Percentiles rank a stretch among this genome's conserved stretches.
These are phyloP conservation scores for Megalopta genalis DNA, from an alignment of 1,140 invertebrate species.

Conservation along the genomic window DNA sequence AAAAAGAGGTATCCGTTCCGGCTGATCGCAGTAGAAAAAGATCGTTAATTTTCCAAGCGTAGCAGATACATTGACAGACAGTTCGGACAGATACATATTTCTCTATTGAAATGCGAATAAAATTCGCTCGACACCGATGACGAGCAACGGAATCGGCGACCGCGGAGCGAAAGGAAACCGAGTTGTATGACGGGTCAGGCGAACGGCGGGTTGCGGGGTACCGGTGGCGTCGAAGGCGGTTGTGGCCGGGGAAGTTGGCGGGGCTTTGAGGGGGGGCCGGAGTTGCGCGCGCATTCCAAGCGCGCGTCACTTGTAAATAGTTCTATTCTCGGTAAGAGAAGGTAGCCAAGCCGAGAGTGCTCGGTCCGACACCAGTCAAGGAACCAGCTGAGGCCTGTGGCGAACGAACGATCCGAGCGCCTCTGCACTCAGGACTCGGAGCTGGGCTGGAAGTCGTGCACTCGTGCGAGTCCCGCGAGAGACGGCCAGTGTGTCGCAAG, in stretches of 20 bases:
- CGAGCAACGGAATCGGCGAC: not conserved
- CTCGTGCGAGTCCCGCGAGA: slow-evolving; percentile 13
- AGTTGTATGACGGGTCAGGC: slow-evolving; percentile 33
- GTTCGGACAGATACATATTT: not conserved
- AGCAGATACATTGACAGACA: not conserved
- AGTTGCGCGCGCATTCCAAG: slow-evolving; percentile 55
- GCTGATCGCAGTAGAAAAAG: too few relatives aligned
- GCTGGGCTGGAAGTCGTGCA: not conserved
- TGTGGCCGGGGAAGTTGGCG: not conserved
- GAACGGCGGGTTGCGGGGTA: not conserved
- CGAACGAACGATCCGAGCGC: slow-evolving; percentile 15
- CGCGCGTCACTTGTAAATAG: slow-evolving; percentile 63
- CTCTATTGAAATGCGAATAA: not conserved
- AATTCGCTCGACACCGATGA: not conserved
- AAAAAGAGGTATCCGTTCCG: too few relatives aligned
- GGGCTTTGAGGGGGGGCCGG: not conserved
- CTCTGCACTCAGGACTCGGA: not conserved
- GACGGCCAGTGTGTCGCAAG: slow-evolving; percentile 34
- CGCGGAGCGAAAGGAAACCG: slow-evolving; percentile 37
- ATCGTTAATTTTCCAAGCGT: too few relatives aligned
- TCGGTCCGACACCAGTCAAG: slow-evolving; percentile 38
- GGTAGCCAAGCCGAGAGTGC: slow-evolving; percentile 38
- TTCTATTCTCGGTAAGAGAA: slow-evolving; percentile 61
- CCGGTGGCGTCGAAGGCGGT: not conserved
- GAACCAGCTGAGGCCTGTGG: slow-evolving; percentile 27